Evolutionary conservation across 2,888 invertebrate species (phyloP).

Genomic region (Steinernema hermaphroditum): DNA sequence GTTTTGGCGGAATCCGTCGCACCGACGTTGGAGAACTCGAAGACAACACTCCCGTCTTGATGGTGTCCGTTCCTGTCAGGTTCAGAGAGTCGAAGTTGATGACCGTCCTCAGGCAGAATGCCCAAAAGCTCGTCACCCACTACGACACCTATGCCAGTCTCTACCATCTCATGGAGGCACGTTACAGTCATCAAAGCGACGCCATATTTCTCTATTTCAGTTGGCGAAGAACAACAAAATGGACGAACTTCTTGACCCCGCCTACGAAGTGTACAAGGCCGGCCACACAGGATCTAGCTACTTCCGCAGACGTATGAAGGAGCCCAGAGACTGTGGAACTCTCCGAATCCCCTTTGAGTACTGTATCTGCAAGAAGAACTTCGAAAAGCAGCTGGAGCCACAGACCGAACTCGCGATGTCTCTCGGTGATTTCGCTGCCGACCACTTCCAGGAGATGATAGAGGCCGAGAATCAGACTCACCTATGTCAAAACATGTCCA

Average conservation of each 20-base stretch:
- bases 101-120: constrained; percentile 1
- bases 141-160: constrained; percentile 35
- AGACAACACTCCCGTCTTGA: constrained; percentile 33
- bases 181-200: no score
- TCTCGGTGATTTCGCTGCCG: neutral
- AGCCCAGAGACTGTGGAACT: constrained; percentile 38
- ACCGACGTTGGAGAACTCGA: constrained; percentile 27
- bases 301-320: neutral
- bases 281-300: constrained; percentile 12
- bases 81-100: neutral
- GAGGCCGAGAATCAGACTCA: neutral
- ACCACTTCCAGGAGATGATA: neutral
- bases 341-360: constrained; percentile 44
- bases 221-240: neutral
- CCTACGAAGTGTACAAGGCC: neutral
- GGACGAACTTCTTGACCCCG: neutral
- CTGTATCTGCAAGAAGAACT: constrained; percentile 41
- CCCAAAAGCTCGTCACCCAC: constrained; percentile 33
- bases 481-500: neutral
- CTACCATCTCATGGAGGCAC: neutral
- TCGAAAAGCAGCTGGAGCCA: neutral
- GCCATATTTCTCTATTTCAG: no score
- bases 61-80: constrained; percentile 18
- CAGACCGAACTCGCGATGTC: neutral
- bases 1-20: neutral